A percentile compares a stretch with the other conserved stretches of the same genome.
Conservation (phyloP, 2,113 vertebrate genomes). For the Hyaena hyaena region DNA sequence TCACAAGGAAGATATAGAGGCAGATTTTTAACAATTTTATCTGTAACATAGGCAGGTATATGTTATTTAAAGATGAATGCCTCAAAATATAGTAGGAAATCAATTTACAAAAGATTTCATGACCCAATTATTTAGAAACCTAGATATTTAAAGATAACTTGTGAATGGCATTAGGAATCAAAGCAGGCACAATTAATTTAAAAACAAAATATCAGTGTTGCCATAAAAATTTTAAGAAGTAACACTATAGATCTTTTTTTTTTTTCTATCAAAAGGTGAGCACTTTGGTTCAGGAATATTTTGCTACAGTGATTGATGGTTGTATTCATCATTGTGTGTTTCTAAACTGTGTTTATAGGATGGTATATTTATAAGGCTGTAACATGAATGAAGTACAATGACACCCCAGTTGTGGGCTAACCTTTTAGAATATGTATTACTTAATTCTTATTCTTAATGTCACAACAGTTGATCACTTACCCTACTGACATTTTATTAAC, state of each 20-base stretch:
- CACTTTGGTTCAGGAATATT: constrained; percentile 1
- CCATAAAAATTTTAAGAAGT: constrained; percentile 29
- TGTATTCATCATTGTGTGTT: constrained; percentile 34
- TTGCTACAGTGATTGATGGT: not conserved
- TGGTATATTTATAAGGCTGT: constrained; percentile 36
- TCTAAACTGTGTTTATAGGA: constrained; percentile 3
- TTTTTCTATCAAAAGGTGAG: not conserved
- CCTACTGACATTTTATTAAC: constrained; percentile 70
- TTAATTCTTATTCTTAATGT: constrained; percentile 77
- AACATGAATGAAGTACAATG: constrained; percentile 59
- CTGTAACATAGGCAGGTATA: not conserved
- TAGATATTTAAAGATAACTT: not conserved
- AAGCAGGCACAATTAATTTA: not conserved
- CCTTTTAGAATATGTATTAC: constrained; percentile 77
- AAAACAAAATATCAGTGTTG: constrained; percentile 20
- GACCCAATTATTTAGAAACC: constrained; percentile 36
- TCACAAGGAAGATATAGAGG: constrained; percentile 14
- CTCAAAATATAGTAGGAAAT: not conserved
- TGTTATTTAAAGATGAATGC: constrained; percentile 8
- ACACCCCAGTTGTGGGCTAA: constrained; percentile 51
- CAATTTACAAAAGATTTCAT: constrained; percentile 10
- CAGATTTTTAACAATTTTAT: not conserved
- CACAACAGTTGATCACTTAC: constrained; percentile 77
- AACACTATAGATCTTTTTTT: not conserved
- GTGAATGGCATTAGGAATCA: not conserved